These are phyloP conservation scores for Avahi laniger DNA, from an alignment of 2,797 vertebrate genomes.

Conservation along the genomic window DNA sequence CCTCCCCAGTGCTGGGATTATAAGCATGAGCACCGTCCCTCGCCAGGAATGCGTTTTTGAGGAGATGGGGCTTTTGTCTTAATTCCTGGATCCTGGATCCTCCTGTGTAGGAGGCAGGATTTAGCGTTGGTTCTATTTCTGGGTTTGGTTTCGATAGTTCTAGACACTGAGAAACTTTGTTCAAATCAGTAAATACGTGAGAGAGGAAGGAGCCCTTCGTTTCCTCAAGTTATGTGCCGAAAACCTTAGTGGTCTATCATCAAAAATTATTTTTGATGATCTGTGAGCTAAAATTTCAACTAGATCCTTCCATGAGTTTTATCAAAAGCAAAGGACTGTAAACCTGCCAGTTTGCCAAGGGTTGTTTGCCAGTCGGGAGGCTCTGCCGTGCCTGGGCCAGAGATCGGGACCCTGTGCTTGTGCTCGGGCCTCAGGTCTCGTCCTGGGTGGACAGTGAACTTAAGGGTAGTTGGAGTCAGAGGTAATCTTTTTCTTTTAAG, in stretches of 20 bases:
- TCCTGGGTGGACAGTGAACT: background rate
- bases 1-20: background rate
- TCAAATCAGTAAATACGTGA: background rate
- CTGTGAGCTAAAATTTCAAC: background rate
- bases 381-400: accelerated
- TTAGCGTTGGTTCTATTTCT: background rate
- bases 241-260: background rate
- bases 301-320: background rate
- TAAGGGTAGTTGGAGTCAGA: background rate
- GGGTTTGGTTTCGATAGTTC: background rate
- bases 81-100: background rate
- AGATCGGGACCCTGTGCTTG: background rate
- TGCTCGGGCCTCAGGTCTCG: background rate
- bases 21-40: background rate
- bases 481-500: background rate
- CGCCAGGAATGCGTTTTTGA: background rate
- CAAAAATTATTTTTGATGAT: background rate
- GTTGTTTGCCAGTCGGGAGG: background rate
- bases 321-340: background rate
- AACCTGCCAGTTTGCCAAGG: background rate
- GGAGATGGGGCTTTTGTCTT: background rate
- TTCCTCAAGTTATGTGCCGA: background rate
- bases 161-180: background rate
- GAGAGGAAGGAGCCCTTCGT: background rate
- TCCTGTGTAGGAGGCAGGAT: background rate